Conservation (phyloP, 1,140 invertebrate genomes). For the Nymphalis io region DNA sequence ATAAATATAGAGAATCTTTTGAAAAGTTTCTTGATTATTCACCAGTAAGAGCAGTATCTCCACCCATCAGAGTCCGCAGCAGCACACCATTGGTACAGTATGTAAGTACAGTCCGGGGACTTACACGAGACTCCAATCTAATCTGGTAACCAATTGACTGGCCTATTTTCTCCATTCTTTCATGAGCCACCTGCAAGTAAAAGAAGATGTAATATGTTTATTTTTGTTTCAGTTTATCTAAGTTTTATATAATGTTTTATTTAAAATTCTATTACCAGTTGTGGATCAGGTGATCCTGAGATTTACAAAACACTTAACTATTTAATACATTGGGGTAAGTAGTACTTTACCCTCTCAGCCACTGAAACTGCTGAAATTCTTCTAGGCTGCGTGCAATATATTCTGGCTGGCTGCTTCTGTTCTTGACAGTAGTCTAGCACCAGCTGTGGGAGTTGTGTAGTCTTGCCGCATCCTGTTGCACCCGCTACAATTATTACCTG, state of each 20-base stretch:
- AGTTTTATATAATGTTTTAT: too few species aligned
- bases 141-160: conserved; percentile 97
- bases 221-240: too few species aligned
- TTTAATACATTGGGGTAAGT: neutral
- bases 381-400: conserved; percentile 96
- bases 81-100: conserved; percentile 97
- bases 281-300: too few species aligned
- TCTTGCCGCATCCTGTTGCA: conserved; percentile 94
- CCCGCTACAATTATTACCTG: conserved; percentile 86
- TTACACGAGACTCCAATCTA: conserved; percentile 90
- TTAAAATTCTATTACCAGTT: too few species aligned
- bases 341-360: conserved; percentile 83
- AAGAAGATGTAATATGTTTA: neutral
- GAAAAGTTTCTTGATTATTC: too few species aligned
- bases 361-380: conserved; percentile 94
- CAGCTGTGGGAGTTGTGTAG: conserved; percentile 95
- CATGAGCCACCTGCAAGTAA: conserved; percentile 84
- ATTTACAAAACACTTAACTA: neutral
- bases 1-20: too few species aligned
- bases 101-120: conserved; percentile 90
- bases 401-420: conserved; percentile 86
- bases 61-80: conserved; percentile 91
- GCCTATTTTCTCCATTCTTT: conserved; percentile 93
- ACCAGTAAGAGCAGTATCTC: conserved; percentile 83
- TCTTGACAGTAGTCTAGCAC: conserved; percentile 89